Base-by-base conservation (phyloP, 2,888 invertebrate genomes). In the Tetragonula carbonaria region DNA sequence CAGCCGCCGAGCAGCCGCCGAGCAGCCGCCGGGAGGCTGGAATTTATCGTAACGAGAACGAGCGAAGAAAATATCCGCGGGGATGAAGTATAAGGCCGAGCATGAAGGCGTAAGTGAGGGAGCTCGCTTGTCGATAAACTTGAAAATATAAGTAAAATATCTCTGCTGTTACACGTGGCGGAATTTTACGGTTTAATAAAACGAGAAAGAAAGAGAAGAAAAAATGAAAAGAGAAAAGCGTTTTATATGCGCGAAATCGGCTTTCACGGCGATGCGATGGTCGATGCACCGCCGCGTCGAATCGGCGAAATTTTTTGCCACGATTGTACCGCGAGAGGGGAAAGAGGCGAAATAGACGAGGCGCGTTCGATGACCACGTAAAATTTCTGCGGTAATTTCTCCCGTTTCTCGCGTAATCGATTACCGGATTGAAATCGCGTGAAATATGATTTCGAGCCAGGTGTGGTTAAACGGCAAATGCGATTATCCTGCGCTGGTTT, bases 311-410 rank as follows among this genome's bases (percentile, higher is more conserved):
- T 75, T 84, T 81, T 87, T 66, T 74, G 67, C 50, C 28, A 28
- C 67, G 76, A 81, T 85, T 80, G 78, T 82, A 80, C 80, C 38
- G 13, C 45, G 1, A 11, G 23, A 8, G 23, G 16, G 23, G 16
- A 5, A 2, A 5, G 51, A 16, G 16, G 51, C 45, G 8, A 45
- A 45, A 45, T 51, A 57, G 50, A 16, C 55, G 50, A 53, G 51
- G 68, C 57, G 45, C 45, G 45, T 45, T 45, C 80, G 75, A 68
- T 74, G 83, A 73, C 78, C 86, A 74, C 83, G 86, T 74, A 84
- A 87, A 90, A 89, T 90, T 88, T 78, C 87, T 82, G 88, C 68
- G 90, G 84, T 89, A 86, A 90, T 90, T 88, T 89, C 85, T 78
- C 88, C 73, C 84, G 84, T 86, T 90, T 86, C 89, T 89, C 86